Evolutionary conservation across 2,113 vertebrate species (phyloP), one percentile per base, ranked within the genome.

Genomic region (Trichechus manatus): DNA sequence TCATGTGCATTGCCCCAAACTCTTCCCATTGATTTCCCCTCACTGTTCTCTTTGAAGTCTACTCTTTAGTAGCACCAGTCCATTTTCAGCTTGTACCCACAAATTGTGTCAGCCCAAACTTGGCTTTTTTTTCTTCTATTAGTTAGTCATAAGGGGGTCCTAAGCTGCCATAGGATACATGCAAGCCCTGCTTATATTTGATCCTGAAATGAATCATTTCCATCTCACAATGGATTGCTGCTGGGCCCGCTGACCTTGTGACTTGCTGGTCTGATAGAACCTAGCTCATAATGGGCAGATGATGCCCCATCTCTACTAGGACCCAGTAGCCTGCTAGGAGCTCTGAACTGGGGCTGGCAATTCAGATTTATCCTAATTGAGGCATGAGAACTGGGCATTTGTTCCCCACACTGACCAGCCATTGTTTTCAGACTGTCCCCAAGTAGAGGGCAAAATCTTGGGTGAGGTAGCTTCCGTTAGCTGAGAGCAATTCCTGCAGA

Each of bases 361-460:
- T 81, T 95, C 64, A 10, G 13, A 81, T 27, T 39, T 19, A 53
- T 74, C n/a, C 27, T 64, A n/a, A 25, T 2, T 19, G 50, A 63
- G 9, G 59, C 64, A 39, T 86, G 42, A 63, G 11, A 17, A 17
- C 19, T 42, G 53, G 22, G 5, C 3, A 1, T 39, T 50, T 42
- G 59, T 44, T 68, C 1, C 22, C 31, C 36, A 42, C 22, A 6
- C 11, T 3, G 9, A 59, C 10, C 19, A 8, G 9, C 66, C 66
- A 82, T 33, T 15, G 0, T 56, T 11, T 39, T 39, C 33, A 50
- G 53, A 63, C 31, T 0, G 0, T 20, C 36, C 1, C 31, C 11
- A 20, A 61, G 59, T 61, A 61, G 19, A 23, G 22, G 22, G 59
- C 68, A 72, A 72, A 72, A 36, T 15, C 17, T 72, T 42, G 22